A percentile compares a stretch with the other conserved stretches of the same genome.
Evolutionary conservation across 2,113 vertebrate genomes (phyloP).

Genomic region (Melanerpes aurifrons): DNA sequence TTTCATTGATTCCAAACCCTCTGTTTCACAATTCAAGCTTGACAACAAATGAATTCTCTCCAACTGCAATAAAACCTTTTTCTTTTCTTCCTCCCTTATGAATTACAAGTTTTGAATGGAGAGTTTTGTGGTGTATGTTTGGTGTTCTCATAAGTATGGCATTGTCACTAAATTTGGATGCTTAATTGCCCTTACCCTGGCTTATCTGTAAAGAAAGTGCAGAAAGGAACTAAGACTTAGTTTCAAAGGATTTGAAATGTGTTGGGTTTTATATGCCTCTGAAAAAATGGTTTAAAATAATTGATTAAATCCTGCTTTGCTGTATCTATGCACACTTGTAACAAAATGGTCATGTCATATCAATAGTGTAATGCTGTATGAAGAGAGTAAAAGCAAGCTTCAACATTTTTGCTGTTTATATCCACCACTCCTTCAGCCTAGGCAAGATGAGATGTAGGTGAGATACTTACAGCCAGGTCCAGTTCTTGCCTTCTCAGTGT

Average conservation of each 20-base stretch:
- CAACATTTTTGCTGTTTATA: neutral
- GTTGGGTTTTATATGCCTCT: neutral
- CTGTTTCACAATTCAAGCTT: neutral
- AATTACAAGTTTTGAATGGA: neutral
- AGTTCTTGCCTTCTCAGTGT: neutral
- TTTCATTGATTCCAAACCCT: neutral
- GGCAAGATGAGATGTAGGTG: neutral
- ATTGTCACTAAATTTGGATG: neutral
- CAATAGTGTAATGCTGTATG: neutral
- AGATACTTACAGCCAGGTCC: neutral
- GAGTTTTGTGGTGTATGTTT: neutral
- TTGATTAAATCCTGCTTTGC: neutral
- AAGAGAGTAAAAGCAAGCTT: neutral
- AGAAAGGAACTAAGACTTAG: neutral
- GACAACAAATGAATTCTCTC: neutral
- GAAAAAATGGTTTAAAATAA: neutral
- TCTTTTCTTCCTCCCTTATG: neutral
- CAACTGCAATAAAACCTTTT: neutral
- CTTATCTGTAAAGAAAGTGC: neutral
- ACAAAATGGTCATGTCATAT: neutral
- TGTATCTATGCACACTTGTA: neutral
- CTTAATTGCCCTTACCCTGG: neutral
- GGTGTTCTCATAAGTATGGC: neutral
- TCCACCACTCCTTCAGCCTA: neutral
- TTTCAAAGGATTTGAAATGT: neutral